A percentile compares a stretch with the other conserved stretches of the same genome.
Conservation (phyloP, 1,140 invertebrate species). For the Propsilocerus akamusi region DNA sequence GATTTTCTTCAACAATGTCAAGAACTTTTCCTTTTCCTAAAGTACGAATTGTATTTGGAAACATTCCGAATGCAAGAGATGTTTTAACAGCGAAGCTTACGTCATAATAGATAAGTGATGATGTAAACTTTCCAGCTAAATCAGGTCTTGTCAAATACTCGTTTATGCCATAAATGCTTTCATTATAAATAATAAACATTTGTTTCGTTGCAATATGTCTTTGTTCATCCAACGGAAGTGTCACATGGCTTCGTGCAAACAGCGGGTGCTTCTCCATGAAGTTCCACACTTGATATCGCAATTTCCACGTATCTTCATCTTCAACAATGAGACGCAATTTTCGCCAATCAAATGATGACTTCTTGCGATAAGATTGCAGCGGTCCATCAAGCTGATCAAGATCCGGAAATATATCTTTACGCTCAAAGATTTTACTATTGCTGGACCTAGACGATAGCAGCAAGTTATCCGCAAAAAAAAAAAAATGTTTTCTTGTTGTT, state of each 20-base stretch:
- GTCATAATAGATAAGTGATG: constrained; percentile 50
- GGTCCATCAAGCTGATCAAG: constrained; percentile 54
- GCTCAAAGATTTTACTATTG: constrained; percentile 12
- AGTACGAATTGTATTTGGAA: constrained; percentile 29
- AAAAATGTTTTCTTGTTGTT: too few species aligned
- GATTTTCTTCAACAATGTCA: constrained; percentile 34
- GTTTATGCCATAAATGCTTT: constrained; percentile 37
- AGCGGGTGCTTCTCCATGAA: constrained; percentile 55
- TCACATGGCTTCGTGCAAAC: constrained; percentile 38
- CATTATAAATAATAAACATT: constrained; percentile 39
- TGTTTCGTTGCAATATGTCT: constrained; percentile 37
- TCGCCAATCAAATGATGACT: constrained; percentile 69
- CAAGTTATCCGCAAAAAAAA: too few species aligned
- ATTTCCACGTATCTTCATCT: constrained; percentile 30
- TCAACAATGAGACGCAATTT: constrained; percentile 55
- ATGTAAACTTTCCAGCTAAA: constrained; percentile 25
- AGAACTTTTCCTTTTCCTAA: constrained; percentile 38
- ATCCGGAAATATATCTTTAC: constrained; percentile 28
- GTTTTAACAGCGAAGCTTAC: constrained; percentile 43
- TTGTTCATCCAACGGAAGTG: constrained; percentile 36
- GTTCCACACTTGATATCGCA: constrained; percentile 50
- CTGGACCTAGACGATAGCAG: too few species aligned
- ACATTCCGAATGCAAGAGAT: constrained; percentile 36
- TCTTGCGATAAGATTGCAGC: constrained; percentile 49
- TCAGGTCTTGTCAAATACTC: constrained; percentile 27